Evolutionary conservation across 2,888 invertebrate genomes (phyloP).

Genomic region (Sphaerophoria taeniata): DNA sequence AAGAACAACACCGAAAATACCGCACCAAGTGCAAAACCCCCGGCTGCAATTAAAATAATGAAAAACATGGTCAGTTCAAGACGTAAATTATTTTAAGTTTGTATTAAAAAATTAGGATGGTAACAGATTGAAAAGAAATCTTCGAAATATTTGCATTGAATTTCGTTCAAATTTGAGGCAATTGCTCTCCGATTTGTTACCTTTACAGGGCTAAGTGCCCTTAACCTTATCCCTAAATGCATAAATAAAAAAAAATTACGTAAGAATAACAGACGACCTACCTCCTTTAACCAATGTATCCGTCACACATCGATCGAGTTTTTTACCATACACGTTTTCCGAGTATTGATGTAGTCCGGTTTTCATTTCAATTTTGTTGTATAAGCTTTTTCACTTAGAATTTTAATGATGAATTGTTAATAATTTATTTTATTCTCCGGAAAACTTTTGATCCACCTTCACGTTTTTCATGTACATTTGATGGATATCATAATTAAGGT

Average conservation of each 20-base stretch:
- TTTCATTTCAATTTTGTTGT: too few relatives aligned
- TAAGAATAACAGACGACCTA: slow-evolving; percentile 82
- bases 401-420: too few relatives aligned
- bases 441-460: too few relatives aligned
- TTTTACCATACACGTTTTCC: slow-evolving; percentile 90
- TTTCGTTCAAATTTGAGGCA: too few relatives aligned
- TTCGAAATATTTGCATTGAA: too few relatives aligned
- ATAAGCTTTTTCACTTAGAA: too few relatives aligned
- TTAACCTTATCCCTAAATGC: slow-evolving; percentile 1
- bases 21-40: slow-evolving; percentile 91
- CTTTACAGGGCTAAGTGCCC: too few relatives aligned
- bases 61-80: background rate
- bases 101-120: background rate
- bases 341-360: slow-evolving; percentile 71
- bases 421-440: too few relatives aligned
- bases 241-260: slow-evolving; percentile 56
- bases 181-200: too few relatives aligned
- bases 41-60: slow-evolving; percentile 85
- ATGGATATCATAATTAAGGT: too few relatives aligned
- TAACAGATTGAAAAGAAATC: background rate
- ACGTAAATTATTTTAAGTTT: too few relatives aligned
- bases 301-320: slow-evolving; percentile 93
- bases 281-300: slow-evolving; percentile 92
- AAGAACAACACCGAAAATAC: slow-evolving; percentile 93
- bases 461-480: too few relatives aligned